Base-by-base conservation (phyloP, 2,888 invertebrate genomes). In the Leptothorax acervorum region DNA sequence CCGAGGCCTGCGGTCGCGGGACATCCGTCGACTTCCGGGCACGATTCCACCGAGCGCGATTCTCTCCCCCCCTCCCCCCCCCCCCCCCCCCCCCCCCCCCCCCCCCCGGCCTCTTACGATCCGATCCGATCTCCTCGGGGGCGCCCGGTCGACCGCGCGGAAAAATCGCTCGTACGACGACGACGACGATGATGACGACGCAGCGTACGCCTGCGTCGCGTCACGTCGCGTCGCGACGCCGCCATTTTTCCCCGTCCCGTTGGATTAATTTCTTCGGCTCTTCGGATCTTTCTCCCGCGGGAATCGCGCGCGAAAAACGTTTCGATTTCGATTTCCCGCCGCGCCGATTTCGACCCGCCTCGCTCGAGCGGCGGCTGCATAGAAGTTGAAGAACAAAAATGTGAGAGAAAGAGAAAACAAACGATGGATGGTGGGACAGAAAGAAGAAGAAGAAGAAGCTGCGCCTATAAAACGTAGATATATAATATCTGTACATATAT, bases 1-100 rank as follows among this genome's bases (percentile, higher is more conserved):
- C 93, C 92, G 94, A 95, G 95, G 95, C 95, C 95, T 95, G 92
- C 94, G 93, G 93, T 95, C 93, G 91, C 93, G 91, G 90, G 89
- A 91, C 93, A 93, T 93, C 92, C 87, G 88, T 86, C 79, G 88
- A 78, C 78, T 78, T 78, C 68, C 78, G 55, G 28, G 42, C 78
- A 63, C 78, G 78, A 89, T 88, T 90, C 89, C 90, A 89, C 12
- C 90, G 85, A 92, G 63, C 85, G 78, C 85, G 78, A 71, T 78
- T 84, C 85, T 79, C 82, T 74, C 82, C 74, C 42, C 82, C 82
- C 76, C 82, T 70, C 42, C 82, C 82, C 74, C 82, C 74, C 42
- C 82, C 82, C 0, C 23, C 57, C 45, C 82, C 76, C 82, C 74
- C 42, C 82, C 82, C 74, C 42, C 82, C 82, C 0, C 23, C 57